Percentiles rank a stretch among this genome's conserved stretches.
Conservation (phyloP, 53 echinoderm and acorn worm genomes). For the Antedon mediterranea region DNA sequence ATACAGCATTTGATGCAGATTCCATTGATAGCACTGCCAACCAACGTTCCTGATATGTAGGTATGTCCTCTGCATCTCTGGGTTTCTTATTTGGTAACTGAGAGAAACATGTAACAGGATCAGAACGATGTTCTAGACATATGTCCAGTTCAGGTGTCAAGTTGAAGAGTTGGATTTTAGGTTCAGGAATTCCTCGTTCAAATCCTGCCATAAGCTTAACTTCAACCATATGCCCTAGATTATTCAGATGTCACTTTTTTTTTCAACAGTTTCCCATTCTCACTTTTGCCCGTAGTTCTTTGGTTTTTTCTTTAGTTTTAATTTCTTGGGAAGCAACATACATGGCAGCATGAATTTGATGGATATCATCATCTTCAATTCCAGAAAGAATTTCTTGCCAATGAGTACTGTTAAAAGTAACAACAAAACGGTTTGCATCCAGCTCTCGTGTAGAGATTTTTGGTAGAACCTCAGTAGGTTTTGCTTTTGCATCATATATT, state of each 20-base stretch:
- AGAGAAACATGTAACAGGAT: constrained; percentile 47
- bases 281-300: not conserved
- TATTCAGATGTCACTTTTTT: constrained; percentile 20
- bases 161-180: constrained; percentile 52
- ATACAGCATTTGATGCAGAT: constrained; percentile 44
- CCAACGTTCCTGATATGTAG: constrained; percentile 44
- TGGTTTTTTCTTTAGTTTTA: not conserved
- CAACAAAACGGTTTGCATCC: constrained; percentile 9
- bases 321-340: constrained; percentile 6
- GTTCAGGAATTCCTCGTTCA: constrained; percentile 34
- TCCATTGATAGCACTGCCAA: constrained; percentile 56
- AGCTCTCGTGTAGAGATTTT: not conserved
- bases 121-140: constrained; percentile 58
- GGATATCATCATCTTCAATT: not conserved
- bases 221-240: constrained; percentile 53
- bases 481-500: constrained; percentile 6
- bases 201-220: constrained; percentile 44
- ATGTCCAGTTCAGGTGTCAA: constrained; percentile 50
- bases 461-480: not conserved
- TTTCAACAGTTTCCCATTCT: not conserved
- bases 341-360: constrained; percentile 1
- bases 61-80: constrained; percentile 1
- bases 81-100: not conserved
- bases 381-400: constrained; percentile 19
- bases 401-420: constrained; percentile 3